Evolutionary conservation across 1,140 invertebrate species (phyloP), one percentile per base, ranked within the genome.

Genomic region (Lepidurus packardi): DNA sequence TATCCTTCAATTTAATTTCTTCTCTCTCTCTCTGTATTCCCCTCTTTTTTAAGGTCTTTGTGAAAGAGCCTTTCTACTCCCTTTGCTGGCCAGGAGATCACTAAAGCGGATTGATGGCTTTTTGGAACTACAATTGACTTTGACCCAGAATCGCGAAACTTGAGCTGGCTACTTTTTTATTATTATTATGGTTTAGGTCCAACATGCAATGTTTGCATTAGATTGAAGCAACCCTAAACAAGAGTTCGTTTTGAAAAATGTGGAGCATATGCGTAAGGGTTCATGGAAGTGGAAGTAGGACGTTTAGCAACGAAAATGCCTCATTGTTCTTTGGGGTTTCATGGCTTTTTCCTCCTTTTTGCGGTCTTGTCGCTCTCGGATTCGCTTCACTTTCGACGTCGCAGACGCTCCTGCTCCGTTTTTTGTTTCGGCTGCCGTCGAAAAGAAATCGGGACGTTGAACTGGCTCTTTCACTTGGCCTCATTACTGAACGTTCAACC

Each of bases 401-500:
- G 21, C 16, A 65, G 13, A 65, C 53, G 53, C 53, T 65, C 6
- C 6, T 13, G 10, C n/a, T 65, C 21, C 21, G 5, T 65, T 16
- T 65, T 65, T 21, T 13, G 53, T 65, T 21, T 65, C 53, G 21
- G 16, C 53, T 65, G 53, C 53, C 53, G n/a, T 65, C 53, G 53
- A 65, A 65, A 65, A 9, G 53, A 65, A 65, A 65, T 65, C 53
- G 53, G 53, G 53, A 65, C 53, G 53, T 65, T 65, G 53, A 65
- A 65, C 53, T 65, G 53, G 13, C 53, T 65, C 53, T 65, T 65
- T 65, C 53, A 65, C 53, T 65, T 65, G 53, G 53, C 53, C 53
- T n/a, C 53, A 65, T 65, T 65, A 65, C 53, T 65, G 53, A 65
- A 65, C 53, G 53, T 65, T 65, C 53, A 65, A 65, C 53, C 53